phyloP scores from a whole-genome alignment of 2,797 vertebrate species.

The Pangasius macronema region DNA sequence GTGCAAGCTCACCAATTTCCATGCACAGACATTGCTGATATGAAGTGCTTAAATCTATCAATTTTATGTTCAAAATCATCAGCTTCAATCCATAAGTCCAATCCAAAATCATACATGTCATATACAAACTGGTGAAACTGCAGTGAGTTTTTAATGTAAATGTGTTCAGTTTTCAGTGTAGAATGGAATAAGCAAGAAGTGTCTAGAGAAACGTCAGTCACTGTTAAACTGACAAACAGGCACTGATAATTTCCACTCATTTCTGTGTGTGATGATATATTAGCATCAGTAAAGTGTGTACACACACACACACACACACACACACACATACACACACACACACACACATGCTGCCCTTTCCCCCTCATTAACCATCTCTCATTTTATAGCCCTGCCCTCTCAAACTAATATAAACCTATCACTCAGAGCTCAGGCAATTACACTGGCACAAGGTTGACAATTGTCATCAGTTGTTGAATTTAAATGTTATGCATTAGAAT shows the following conservation, averaged over 20 bases:
- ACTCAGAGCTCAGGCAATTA: slow-evolving; percentile 44
- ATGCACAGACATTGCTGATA: neutral
- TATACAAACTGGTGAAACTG: neutral
- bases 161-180: neutral
- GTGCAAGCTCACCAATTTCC: neutral
- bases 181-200: neutral
- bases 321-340: neutral
- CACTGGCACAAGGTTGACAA: slow-evolving; percentile 41
- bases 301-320: neutral
- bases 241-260: neutral
- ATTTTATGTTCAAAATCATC: neutral
- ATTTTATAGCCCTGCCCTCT: slow-evolving; percentile 27
- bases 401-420: slow-evolving; percentile 38
- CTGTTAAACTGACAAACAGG: neutral
- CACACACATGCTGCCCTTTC: neutral
- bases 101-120: neutral
- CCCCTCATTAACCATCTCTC: slow-evolving; percentile 24
- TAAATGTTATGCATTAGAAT: slow-evolving; percentile 54
- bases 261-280: neutral
- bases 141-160: neutral
- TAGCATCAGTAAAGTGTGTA: neutral
- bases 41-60: neutral
- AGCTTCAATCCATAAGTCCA: neutral
- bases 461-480: slow-evolving; percentile 37
- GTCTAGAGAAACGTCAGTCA: neutral